These are phyloP conservation scores for Liolophura sinensis DNA, from an alignment of 1,140 invertebrate species.

Conservation along the genomic window DNA sequence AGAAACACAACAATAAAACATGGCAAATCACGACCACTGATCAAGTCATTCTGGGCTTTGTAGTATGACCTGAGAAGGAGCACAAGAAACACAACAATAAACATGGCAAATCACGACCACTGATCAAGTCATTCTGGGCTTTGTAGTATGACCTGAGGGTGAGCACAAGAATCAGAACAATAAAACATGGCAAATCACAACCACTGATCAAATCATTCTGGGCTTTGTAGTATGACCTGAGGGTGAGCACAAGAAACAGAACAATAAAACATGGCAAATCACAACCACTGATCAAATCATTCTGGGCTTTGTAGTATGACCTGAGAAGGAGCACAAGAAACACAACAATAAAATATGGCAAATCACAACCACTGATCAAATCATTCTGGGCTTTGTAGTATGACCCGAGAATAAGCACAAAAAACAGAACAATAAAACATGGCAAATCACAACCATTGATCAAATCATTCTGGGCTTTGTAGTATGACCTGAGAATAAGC, in stretches of 20 bases:
- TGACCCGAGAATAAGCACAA: constrained; percentile 23
- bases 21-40: constrained; percentile 14
- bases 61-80: constrained; percentile 41
- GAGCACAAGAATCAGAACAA: neutral
- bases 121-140: constrained; percentile 51
- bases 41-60: constrained; percentile 53
- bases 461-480: constrained; percentile 47
- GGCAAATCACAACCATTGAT: neutral
- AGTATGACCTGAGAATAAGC: constrained; percentile 37
- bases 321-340: constrained; percentile 18
- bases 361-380: constrained; percentile 30
- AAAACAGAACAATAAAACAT: too few species aligned
- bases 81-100: neutral
- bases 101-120: neutral
- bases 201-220: constrained; percentile 51
- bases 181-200: neutral
- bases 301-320: constrained; percentile 52
- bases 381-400: constrained; percentile 55
- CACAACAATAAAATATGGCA: neutral
- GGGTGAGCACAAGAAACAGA: constrained; percentile 1
- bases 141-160: constrained; percentile 48
- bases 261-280: neutral
- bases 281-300: constrained; percentile 38
- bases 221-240: constrained; percentile 50
- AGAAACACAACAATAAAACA: neutral